Conservation (phyloP, 1,140 invertebrate genomes). For the Neodiprion virginianus region DNA sequence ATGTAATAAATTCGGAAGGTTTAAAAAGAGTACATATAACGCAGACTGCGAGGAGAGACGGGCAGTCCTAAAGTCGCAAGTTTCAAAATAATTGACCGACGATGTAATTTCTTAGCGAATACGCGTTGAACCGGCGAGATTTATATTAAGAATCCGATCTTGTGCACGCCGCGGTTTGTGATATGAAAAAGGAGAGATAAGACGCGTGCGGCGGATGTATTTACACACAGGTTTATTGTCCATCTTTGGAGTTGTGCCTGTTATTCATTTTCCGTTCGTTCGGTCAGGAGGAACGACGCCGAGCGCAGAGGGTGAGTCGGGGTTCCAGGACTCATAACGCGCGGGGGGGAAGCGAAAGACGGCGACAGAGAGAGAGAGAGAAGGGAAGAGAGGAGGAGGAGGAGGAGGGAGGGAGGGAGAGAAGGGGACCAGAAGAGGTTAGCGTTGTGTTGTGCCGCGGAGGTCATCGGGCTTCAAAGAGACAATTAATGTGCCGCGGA, state of each 20-base stretch:
- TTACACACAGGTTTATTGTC: background rate
- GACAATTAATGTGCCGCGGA: constrained; percentile 48
- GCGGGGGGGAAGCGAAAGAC: constrained; percentile 19
- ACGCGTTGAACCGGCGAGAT: background rate
- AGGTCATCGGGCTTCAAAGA: constrained; percentile 49
- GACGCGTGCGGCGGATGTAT: background rate
- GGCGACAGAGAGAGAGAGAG: constrained; percentile 23
- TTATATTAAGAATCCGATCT: background rate
- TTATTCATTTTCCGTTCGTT: background rate
- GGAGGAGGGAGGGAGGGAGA: constrained; percentile 21
- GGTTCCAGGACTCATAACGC: constrained; percentile 8
- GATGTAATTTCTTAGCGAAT: background rate
- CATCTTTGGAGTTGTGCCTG: background rate
- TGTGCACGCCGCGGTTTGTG: background rate
- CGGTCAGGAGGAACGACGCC: background rate
- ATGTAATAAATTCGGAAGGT: background rate
- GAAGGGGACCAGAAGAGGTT: constrained; percentile 6
- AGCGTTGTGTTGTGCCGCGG: constrained; percentile 30
- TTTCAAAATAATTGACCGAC: background rate
- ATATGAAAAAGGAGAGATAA: background rate
- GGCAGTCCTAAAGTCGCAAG: background rate
- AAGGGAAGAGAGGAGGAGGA: constrained; percentile 5
- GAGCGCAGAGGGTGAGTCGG: too few species aligned
- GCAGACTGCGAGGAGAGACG: background rate
- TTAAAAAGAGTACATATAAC: background rate